These are phyloP conservation scores for Xiphophorus birchmanni DNA, from an alignment of 2,797 vertebrate genomes.

Conservation along the genomic window DNA sequence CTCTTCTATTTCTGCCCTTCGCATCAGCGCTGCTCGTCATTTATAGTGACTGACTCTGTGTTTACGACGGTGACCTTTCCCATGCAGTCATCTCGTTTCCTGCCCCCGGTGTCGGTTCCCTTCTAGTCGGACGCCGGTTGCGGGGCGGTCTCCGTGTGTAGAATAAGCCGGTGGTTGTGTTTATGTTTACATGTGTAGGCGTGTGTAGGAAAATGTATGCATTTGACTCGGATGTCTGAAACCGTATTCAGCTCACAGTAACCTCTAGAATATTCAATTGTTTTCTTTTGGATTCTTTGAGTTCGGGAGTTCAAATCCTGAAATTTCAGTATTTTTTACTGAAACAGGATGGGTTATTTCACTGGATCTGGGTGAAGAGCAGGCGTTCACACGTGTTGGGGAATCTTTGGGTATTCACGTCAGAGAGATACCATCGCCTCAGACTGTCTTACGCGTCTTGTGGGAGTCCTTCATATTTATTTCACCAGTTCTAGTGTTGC, in stretches of 20 bases:
- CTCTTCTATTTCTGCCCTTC: constrained; percentile 3
- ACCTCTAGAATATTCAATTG: constrained; percentile 30
- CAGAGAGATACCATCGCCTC: constrained; percentile 80
- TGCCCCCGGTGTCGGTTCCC: neutral
- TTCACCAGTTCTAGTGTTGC: constrained; percentile 80
- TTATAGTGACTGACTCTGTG: constrained; percentile 1
- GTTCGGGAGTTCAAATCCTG: constrained; percentile 7
- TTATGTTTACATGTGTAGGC: constrained; percentile 16
- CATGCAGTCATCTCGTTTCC: neutral
- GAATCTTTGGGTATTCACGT: constrained; percentile 29
- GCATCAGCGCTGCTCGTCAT: neutral
- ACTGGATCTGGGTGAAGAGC: neutral
- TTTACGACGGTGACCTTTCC: constrained; percentile 8
- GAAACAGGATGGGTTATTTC: neutral
- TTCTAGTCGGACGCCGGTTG: neutral
- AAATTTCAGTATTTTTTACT: neutral
- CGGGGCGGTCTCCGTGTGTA: neutral
- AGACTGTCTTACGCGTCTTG: constrained; percentile 75
- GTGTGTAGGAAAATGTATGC: constrained; percentile 5
- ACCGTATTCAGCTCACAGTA: constrained; percentile 21
- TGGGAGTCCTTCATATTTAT: constrained; percentile 82
- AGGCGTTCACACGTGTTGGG: neutral
- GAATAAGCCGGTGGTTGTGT: constrained; percentile 4
- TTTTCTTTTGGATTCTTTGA: constrained; percentile 25
- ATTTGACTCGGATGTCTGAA: constrained; percentile 22